Evolutionary conservation across 2,113 vertebrate genomes (phyloP).

Genomic region (Pterocles gutturalis): DNA sequence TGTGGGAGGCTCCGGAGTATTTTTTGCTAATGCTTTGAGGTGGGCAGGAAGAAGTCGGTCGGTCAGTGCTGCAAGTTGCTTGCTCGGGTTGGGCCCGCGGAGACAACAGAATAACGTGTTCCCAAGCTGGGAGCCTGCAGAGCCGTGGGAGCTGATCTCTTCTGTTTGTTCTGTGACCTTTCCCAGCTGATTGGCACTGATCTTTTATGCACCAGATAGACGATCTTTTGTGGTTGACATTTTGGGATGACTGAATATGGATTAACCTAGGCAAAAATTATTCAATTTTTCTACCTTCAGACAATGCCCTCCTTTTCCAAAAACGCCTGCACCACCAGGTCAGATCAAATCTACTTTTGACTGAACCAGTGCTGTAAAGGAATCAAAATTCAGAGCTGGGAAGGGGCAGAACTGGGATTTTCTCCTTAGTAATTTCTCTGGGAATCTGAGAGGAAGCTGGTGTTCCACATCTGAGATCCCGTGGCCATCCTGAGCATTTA

Average conservation of each 20-base stretch:
- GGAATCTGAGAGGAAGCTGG: neutral
- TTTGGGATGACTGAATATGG: slow-evolving; percentile 53
- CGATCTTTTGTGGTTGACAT: slow-evolving; percentile 36
- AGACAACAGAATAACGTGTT: neutral
- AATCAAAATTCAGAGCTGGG: neutral
- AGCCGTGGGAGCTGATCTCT: slow-evolving; percentile 23
- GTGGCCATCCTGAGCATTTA: neutral
- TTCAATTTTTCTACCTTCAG: slow-evolving; percentile 35
- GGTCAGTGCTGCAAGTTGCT: neutral
- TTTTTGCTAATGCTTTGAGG: neutral
- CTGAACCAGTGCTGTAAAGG: neutral
- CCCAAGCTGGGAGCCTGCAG: neutral
- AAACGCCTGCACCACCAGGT: neutral
- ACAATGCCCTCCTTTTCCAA: slow-evolving; percentile 29
- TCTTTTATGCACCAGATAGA: neutral
- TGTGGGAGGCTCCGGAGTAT: neutral
- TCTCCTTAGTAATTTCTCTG: neutral
- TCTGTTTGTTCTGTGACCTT: slow-evolving; percentile 61
- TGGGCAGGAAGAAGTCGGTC: neutral
- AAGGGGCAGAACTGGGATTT: neutral
- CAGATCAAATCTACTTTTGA: neutral
- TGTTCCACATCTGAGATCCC: neutral
- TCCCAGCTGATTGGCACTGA: slow-evolving; percentile 58
- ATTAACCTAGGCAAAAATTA: slow-evolving; percentile 44
- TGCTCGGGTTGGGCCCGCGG: neutral